Conservation (phyloP, 1,140 invertebrate species). For the Tetramorium alpestre region DNA sequence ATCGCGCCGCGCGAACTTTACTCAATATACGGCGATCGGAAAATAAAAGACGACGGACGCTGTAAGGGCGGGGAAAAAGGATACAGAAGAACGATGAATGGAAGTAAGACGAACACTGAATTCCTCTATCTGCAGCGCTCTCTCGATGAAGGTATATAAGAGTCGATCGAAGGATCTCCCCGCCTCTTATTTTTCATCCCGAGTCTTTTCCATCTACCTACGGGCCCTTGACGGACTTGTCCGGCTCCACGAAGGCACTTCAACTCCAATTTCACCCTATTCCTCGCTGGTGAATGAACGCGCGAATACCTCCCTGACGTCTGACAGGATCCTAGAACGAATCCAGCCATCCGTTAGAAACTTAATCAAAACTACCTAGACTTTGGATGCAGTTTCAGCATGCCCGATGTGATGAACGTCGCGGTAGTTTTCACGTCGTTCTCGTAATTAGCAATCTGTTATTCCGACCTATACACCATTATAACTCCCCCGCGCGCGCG, state of each 20-base stretch:
- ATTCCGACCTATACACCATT: conserved; percentile 55
- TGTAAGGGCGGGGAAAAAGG: not conserved
- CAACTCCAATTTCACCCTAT: conserved; percentile 57
- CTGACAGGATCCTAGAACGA: conserved; percentile 58
- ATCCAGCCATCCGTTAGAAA: conserved; percentile 61
- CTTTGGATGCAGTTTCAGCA: conserved; percentile 55
- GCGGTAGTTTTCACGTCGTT: conserved; percentile 62
- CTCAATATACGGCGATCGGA: conserved; percentile 37
- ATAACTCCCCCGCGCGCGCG: conserved; percentile 5
- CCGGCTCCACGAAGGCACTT: conserved; percentile 47
- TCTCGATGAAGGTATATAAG: conserved; percentile 48
- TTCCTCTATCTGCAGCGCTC: conserved; percentile 35
- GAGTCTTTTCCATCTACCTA: conserved; percentile 38
- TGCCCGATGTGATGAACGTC: conserved; percentile 61
- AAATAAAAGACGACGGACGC: conserved; percentile 29
- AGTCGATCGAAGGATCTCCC: conserved; percentile 17
- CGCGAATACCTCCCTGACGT: conserved; percentile 46
- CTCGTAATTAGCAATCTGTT: conserved; percentile 59
- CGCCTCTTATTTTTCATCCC: conserved; percentile 53
- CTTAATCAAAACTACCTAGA: conserved; percentile 63
- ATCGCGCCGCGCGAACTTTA: conserved; percentile 21
- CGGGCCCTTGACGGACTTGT: conserved; percentile 51
- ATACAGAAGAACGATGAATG: conserved; percentile 36
- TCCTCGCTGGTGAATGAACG: conserved; percentile 48
- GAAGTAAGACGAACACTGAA: conserved; percentile 48